Conservation (phyloP, 2,113 vertebrate genomes). For the Microcebus jonahi region DNA sequence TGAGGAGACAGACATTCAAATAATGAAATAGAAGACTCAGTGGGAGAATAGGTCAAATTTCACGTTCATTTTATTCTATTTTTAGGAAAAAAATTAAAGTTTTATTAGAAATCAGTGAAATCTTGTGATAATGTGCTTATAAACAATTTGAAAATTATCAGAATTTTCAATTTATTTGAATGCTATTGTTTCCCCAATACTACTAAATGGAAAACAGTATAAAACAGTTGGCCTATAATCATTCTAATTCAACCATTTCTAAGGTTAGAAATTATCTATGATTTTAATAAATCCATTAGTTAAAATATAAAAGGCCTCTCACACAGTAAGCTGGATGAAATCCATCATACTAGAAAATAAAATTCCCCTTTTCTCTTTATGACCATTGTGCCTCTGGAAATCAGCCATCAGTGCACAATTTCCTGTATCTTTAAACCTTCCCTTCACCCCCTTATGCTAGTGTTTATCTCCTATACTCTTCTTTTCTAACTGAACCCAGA, state of each 20-base stretch:
- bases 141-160: slow-evolving; percentile 18
- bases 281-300: not conserved
- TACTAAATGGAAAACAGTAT: not conserved
- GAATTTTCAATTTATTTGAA: slow-evolving; percentile 10
- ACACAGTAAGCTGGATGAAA: not conserved
- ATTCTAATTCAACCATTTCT: slow-evolving; percentile 15
- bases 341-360: not conserved
- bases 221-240: not conserved
- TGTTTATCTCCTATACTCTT: not conserved
- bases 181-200: not conserved
- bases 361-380: not conserved
- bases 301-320: not conserved
- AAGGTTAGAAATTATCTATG: not conserved
- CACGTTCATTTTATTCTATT: not conserved
- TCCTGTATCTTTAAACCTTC: not conserved
- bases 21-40: slow-evolving; percentile 9
- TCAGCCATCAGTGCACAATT: not conserved
- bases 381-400: not conserved
- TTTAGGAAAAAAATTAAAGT: not conserved
- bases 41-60: not conserved
- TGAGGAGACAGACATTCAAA: not conserved
- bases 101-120: slow-evolving; percentile 5
- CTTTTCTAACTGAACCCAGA: not conserved
- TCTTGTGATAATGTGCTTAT: not conserved
- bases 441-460: not conserved